Percentiles rank a stretch among this genome's conserved stretches.
Evolutionary conservation across 1,140 invertebrate genomes (phyloP).

Genomic region (Magallana gigas): DNA sequence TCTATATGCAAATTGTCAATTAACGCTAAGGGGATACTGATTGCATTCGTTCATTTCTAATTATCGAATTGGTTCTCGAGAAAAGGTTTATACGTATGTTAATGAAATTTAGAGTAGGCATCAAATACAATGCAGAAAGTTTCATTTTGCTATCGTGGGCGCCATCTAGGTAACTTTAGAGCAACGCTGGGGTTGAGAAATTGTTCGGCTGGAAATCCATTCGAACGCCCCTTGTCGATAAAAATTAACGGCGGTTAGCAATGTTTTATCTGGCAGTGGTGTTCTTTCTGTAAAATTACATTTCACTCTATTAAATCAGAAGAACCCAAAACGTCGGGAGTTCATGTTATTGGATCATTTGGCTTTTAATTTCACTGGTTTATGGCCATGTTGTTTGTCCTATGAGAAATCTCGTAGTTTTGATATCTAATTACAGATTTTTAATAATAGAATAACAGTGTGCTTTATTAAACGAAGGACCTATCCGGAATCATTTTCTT

Average conservation of each 20-base stretch:
- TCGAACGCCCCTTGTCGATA: background rate
- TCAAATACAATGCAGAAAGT: conserved; percentile 8
- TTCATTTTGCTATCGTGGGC: background rate
- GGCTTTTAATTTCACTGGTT: conserved; percentile 8
- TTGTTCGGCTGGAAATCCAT: too few relatives aligned
- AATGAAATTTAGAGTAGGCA: background rate
- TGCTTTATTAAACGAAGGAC: too few relatives aligned
- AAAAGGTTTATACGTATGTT: background rate
- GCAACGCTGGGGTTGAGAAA: background rate
- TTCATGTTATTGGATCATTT: background rate
- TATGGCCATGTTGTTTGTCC: background rate
- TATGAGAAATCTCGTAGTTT: background rate
- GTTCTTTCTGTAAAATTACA: background rate
- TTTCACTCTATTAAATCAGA: background rate
- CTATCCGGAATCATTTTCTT: too few relatives aligned
- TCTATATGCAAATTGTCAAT: conserved; percentile 27
- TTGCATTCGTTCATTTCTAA: conserved; percentile 10
- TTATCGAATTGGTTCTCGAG: background rate
- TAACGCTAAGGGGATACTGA: conserved; percentile 5
- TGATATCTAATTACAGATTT: background rate
- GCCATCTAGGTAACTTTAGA: conserved; percentile 3
- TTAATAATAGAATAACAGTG: too few relatives aligned
- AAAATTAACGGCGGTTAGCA: background rate
- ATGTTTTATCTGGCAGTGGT: background rate
- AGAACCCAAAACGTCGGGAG: background rate